Evolutionary conservation across 2,888 invertebrate species (phyloP), one percentile per base, ranked within the genome.

Genomic region (Mesochorus sp.): DNA sequence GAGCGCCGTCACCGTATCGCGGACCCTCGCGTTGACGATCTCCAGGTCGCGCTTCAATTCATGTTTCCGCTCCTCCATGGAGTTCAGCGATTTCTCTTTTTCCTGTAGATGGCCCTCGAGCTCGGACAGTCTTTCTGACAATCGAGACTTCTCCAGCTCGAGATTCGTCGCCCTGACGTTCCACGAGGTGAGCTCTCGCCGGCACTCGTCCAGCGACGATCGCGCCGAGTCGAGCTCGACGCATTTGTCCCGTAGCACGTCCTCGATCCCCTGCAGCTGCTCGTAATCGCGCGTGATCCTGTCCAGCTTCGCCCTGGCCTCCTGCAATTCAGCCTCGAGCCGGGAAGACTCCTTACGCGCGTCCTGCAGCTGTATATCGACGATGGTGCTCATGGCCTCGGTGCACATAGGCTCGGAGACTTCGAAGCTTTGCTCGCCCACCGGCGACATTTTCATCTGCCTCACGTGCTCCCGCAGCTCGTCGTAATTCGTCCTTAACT

Each of bases 291-390:
- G 14, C 6, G 55, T 5, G n/a, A 62, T 39, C 0, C 24, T 14
- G 5, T 78, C 77, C 5, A 83, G 47, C 31, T 79, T 51, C 3
- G 67, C 17, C n/a, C 80, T 57, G 0, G 76, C 12, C 6, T 24
- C 14, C 8, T 55, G 59, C 10, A 86, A 70, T 51, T 86, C 76
- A 2, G 47, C 59, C 59, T 82, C 72, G 2, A 85, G 39, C 42
- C 80, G 62, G 0, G 76, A 71, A 3, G 85, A 82, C 79, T 91
- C 90, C 37, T 87, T 85, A 84, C 91, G 91, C 0, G 91, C 86
- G 76, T 90, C 91, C 81, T 90, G 88, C 2, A 92, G 82, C 82
- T 92, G 88, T 44, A 91, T 89, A 14, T 89, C 89, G 31, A 91
- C 82, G 17, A 90, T 86, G 19, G 90, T 86, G 81, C 89, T 89